Percentiles rank a stretch among this genome's conserved stretches.
phyloP scores from a whole-genome alignment of 30 jellyfish, hydroid and myxozoan genomes.

The Aurelia coerulea region DNA sequence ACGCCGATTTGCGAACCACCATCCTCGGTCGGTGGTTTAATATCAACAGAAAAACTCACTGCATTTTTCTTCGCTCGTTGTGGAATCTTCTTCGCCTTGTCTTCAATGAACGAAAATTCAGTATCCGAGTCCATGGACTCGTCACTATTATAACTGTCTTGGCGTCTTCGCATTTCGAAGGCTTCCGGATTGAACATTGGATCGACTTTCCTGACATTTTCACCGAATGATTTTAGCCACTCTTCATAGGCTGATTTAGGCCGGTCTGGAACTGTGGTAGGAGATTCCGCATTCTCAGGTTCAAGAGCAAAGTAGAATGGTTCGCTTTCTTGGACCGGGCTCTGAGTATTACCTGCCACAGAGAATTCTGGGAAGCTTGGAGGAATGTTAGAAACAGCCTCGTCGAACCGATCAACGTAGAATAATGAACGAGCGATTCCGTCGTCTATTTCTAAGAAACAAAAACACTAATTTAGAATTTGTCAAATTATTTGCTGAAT shows the following conservation, averaged over 20 bases:
- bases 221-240: constrained; percentile 64
- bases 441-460: neutral
- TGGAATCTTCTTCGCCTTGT: constrained; percentile 40
- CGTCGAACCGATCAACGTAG: constrained; percentile 65
- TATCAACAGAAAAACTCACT: constrained; percentile 45
- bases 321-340: constrained; percentile 33
- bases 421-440: constrained; percentile 61
- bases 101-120: constrained; percentile 79
- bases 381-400: constrained; percentile 34
- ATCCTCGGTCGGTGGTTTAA: constrained; percentile 8
- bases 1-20: constrained; percentile 17
- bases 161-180: constrained; percentile 1
- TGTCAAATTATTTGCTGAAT: no score
- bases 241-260: constrained; percentile 25
- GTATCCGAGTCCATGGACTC: constrained; percentile 83
- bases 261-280: neutral
- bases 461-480: no score
- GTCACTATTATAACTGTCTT: constrained; percentile 67
- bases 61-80: constrained; percentile 27
- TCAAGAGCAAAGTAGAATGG: constrained; percentile 67
- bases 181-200: constrained; percentile 34
- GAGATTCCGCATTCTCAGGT: constrained; percentile 35
- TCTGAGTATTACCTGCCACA: neutral
- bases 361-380: constrained; percentile 8
- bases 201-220: constrained; percentile 29